A percentile compares a stretch with the other conserved stretches of the same genome.
These are phyloP conservation scores for Bunonema sp. DNA, from an alignment of 2,888 invertebrate genomes.

Conservation along the genomic window DNA sequence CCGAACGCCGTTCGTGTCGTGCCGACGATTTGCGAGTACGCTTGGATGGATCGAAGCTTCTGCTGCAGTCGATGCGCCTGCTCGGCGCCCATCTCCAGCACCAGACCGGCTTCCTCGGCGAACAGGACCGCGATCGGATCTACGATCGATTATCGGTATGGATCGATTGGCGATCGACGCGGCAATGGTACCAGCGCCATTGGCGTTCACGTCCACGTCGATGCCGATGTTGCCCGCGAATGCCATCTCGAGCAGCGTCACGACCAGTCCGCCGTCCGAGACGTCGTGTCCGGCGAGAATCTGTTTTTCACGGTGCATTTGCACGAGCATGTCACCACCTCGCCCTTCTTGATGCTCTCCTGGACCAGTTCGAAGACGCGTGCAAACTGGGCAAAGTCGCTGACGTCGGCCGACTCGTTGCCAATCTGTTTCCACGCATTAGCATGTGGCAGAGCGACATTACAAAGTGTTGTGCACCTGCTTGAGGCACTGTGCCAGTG, in stretches of 20 bases:
- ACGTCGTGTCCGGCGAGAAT: conserved; percentile 78
- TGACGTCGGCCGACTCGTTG: conserved; percentile 64
- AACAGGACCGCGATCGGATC: conserved; percentile 35
- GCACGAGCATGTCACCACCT: conserved; percentile 12
- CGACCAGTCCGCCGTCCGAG: conserved; percentile 84
- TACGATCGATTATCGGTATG: conserved; percentile 2
- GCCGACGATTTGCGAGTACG: too few species aligned
- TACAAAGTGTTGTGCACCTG: too few species aligned
- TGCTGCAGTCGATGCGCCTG: conserved; percentile 23
- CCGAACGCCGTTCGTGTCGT: too few species aligned
- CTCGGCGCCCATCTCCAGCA: conserved; percentile 44
- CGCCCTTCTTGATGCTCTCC: conserved; percentile 49
- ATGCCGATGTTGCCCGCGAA: conserved; percentile 62
- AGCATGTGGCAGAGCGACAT: too few species aligned
- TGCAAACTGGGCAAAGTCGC: conserved; percentile 57
- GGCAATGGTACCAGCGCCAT: not conserved
- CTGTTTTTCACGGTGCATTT: not conserved
- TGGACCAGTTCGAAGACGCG: conserved; percentile 71
- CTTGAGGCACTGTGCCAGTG: conserved; percentile 73
- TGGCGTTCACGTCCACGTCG: conserved; percentile 14
- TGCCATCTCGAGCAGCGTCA: conserved; percentile 82
- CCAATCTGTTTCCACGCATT: too few species aligned
- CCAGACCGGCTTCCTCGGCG: conserved; percentile 47
- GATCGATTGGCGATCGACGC: not conserved
- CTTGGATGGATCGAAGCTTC: too few species aligned